Base-by-base conservation (phyloP, 2,888 invertebrate species). In the Eupeodes luniger region DNA sequence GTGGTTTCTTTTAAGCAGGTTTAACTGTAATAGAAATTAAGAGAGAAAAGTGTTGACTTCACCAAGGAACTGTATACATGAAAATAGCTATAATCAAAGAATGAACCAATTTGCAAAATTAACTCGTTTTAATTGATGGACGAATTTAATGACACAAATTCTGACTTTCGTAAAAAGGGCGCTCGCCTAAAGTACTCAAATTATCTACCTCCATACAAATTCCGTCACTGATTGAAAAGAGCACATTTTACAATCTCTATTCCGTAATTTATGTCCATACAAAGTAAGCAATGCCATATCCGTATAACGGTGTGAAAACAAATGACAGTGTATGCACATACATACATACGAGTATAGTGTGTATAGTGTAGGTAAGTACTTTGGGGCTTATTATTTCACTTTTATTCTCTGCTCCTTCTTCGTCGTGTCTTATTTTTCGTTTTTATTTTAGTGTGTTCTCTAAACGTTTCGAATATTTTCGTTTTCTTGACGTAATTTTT, bases 401-500 rank as follows among this genome's bases (percentile, higher is more conserved):
- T 40, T 81, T 72, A 44, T 10, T 59, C 27, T 72, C 51, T 59
- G 53, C 51, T 66, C 49, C 34, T 70, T 9, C 40, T 51, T 69
- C n/a, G 14, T 64, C 14, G 14, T 66, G 16, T 49, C 14, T 57
- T 66, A 27, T 40, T 67, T 47, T 34, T 61, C n/a, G 49, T 55
- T 6, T 47, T n/a, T 72, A 12, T 59, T 61, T 19, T 76, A 62
- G 55, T 40, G 11, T n/a, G 34, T 49, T 67, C 34, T 51, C 19
- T 14, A 66, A 57, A 34, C 40, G 59, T 59, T 74, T 76, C 61
- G 53, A 86, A 66, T 86, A 59, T 84, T 83, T 87, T 87, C 80
- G 76, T 80, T 80, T 85, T 83, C 75, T 86, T 86, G 86, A 82
- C 78, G 82, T 81, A 66, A 19, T 62, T 53, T 76, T 61, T n/a